A percentile compares a stretch with the other conserved stretches of the same genome.
These are phyloP conservation scores for Cryptophagus acutangulus DNA, from an alignment of 2,888 invertebrate genomes.

Conservation along the genomic window DNA sequence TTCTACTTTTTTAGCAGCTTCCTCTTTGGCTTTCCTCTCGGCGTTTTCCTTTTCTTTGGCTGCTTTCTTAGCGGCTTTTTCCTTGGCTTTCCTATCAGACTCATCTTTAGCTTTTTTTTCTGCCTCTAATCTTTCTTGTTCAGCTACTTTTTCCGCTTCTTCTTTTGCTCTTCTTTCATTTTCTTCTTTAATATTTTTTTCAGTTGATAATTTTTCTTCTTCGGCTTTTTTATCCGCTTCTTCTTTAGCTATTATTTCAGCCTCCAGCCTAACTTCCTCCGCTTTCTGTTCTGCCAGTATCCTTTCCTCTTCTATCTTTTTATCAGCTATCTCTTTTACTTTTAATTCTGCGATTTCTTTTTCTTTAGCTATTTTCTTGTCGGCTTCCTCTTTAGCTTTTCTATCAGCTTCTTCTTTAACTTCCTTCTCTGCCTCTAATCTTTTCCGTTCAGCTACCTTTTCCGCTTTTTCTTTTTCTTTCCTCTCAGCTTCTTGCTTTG, in stretches of 20 bases:
- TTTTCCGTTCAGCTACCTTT: slow-evolving; percentile 16
- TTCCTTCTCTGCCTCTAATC: slow-evolving; percentile 11
- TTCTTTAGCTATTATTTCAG: slow-evolving; percentile 18
- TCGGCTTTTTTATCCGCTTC: slow-evolving; percentile 15
- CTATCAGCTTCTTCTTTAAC: slow-evolving; percentile 21
- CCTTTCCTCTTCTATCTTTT: slow-evolving; percentile 22
- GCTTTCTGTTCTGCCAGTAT: slow-evolving; percentile 17
- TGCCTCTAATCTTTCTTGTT: slow-evolving; percentile 12
- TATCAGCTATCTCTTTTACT: slow-evolving; percentile 20
- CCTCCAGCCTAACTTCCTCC: slow-evolving; percentile 19
- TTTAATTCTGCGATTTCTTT: slow-evolving; percentile 20
- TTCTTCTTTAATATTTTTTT: slow-evolving; percentile 16
- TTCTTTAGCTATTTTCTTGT: slow-evolving; percentile 20
- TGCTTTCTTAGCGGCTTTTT: slow-evolving; percentile 19
- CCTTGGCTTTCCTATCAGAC: slow-evolving; percentile 31
- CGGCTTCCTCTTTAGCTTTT: slow-evolving; percentile 20
- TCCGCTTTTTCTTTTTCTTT: slow-evolving; percentile 19
- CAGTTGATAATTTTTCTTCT: slow-evolving; percentile 16
- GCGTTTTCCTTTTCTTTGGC: slow-evolving; percentile 23
- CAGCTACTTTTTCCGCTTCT: slow-evolving; percentile 16
- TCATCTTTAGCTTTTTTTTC: slow-evolving; percentile 16
- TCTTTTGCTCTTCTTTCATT: slow-evolving; percentile 18
- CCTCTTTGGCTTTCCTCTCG: slow-evolving; percentile 19
- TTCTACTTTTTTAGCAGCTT: slow-evolving; percentile 23
- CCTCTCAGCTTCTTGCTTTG: slow-evolving; percentile 25